These are phyloP conservation scores for Junonia oenone DNA, from an alignment of 2,888 invertebrate genomes.

Conservation along the genomic window DNA sequence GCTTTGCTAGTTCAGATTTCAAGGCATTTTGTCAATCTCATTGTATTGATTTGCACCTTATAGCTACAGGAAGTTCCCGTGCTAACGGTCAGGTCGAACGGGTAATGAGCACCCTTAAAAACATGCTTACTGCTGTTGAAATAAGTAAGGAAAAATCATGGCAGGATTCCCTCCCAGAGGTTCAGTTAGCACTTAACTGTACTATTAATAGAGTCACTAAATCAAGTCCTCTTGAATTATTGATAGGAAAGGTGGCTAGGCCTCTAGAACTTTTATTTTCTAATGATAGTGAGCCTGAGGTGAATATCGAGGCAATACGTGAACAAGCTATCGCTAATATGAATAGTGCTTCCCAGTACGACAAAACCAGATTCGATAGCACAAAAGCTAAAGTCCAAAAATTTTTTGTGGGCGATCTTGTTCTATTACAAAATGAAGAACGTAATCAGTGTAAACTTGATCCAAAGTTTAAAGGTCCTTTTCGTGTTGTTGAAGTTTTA, in stretches of 20 bases:
- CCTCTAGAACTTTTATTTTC: conserved; percentile 11
- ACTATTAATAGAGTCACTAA: conserved; percentile 32
- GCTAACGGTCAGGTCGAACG: conserved; percentile 33
- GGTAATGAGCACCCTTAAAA: conserved; percentile 23
- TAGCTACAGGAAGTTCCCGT: conserved; percentile 30
- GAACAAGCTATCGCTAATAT: neutral
- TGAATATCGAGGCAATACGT: neutral
- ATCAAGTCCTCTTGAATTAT: conserved; percentile 33
- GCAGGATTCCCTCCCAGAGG: conserved; percentile 27
- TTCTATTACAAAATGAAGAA: too few relatives aligned
- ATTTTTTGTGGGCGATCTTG: too few relatives aligned
- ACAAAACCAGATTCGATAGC: too few relatives aligned
- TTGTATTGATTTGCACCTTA: conserved; percentile 29
- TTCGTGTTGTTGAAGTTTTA: neutral
- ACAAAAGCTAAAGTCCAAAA: too few relatives aligned
- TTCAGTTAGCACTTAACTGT: conserved; percentile 4
- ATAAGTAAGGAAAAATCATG: conserved; percentile 25
- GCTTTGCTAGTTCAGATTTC: conserved; percentile 30
- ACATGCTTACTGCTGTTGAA: conserved; percentile 35
- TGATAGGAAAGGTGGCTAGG: conserved; percentile 33
- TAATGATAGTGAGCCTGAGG: neutral
- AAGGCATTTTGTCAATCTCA: conserved; percentile 18
- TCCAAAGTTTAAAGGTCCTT: conserved; percentile 5
- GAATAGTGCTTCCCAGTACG: too few relatives aligned
- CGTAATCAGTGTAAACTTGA: too few relatives aligned